These are phyloP conservation scores for Carpatolechia fugitivella DNA, from an alignment of 2,888 invertebrate genomes.

Conservation along the genomic window DNA sequence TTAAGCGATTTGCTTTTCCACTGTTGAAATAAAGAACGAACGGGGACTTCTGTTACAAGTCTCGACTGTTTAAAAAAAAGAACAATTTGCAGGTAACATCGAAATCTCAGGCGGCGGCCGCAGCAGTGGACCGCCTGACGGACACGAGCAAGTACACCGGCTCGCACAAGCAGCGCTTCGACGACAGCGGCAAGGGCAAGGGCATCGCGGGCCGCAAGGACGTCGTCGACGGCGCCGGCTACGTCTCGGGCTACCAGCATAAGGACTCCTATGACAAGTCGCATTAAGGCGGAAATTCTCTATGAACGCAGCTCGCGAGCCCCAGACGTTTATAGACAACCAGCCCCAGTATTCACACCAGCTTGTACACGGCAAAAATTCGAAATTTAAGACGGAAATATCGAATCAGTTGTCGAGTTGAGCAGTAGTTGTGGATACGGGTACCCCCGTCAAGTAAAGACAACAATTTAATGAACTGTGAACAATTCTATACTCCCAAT, in stretches of 20 bases:
- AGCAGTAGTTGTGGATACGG: too few species aligned
- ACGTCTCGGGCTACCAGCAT: conserved; percentile 91
- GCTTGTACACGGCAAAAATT: too few species aligned
- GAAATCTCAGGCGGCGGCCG: conserved; percentile 71
- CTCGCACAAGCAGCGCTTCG: conserved; percentile 91
- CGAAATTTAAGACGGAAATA: too few species aligned
- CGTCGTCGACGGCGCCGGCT: conserved; percentile 85
- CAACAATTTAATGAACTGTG: too few species aligned
- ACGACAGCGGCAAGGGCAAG: conserved; percentile 90
- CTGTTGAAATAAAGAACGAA: too few species aligned
- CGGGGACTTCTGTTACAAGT: too few species aligned
- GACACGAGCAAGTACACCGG: conserved; percentile 94
- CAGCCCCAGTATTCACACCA: not conserved
- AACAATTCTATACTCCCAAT: too few species aligned
- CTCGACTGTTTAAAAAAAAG: too few species aligned
- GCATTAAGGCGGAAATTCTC: conserved; percentile 62
- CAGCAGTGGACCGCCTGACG: conserved; percentile 86
- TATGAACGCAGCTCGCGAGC: not conserved
- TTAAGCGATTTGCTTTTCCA: too few species aligned
- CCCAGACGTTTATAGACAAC: too few species aligned
- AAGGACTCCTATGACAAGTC: conserved; percentile 86
- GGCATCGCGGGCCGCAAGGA: conserved; percentile 92
- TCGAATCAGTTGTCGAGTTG: too few species aligned
- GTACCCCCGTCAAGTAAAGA: too few species aligned
- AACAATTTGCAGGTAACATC: conserved; percentile 45